Conservation (phyloP, 2,797 vertebrate species). For the Steatocranus sp. region DNA sequence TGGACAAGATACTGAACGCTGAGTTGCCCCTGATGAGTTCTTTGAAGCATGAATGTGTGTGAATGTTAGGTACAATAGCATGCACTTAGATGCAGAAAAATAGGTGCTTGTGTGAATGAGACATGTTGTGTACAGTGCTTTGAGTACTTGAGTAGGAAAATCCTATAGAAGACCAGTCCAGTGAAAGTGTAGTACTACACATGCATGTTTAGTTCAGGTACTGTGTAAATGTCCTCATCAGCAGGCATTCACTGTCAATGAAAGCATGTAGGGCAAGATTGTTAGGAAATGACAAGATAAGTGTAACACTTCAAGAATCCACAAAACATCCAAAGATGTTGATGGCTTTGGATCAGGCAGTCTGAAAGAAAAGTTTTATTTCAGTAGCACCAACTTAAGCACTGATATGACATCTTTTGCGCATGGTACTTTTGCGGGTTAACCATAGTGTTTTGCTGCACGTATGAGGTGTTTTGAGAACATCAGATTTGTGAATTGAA, state of each 20-base stretch:
- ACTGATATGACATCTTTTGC: not conserved
- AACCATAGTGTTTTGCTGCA: not conserved
- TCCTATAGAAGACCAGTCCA: not conserved
- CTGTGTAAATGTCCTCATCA: not conserved
- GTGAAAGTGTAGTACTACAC: not conserved
- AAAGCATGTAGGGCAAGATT: not conserved
- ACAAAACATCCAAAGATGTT: not conserved
- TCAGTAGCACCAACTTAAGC: accelerated
- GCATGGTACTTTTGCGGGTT: not conserved
- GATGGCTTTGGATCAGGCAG: accelerated
- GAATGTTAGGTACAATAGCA: not conserved
- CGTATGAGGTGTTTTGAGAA: not conserved
- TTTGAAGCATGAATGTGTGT: not conserved
- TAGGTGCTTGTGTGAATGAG: not conserved
- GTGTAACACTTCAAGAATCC: not conserved
- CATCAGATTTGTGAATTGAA: not conserved
- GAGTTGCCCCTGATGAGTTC: accelerated
- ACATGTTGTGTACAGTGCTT: not conserved
- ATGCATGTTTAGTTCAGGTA: not conserved
- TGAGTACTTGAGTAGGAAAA: not conserved
- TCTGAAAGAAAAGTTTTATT: not conserved
- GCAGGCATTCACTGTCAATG: not conserved
- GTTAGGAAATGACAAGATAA: not conserved
- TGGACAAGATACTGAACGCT: not conserved
- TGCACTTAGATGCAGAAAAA: not conserved